These are phyloP conservation scores for Pachyrhynchus sulphureomaculatus DNA, from an alignment of 1,140 invertebrate species.

Conservation along the genomic window DNA sequence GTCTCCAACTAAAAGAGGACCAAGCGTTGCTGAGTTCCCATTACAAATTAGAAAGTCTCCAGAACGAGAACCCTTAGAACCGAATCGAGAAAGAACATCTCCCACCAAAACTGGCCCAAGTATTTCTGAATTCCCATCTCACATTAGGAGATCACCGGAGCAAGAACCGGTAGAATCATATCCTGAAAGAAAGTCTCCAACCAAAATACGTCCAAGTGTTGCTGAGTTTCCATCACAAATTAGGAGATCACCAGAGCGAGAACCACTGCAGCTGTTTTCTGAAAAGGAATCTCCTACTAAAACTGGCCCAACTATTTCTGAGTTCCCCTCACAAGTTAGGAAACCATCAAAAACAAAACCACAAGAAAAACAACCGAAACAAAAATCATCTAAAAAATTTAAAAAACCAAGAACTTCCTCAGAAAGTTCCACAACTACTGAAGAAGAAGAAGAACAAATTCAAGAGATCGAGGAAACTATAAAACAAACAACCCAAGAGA, in stretches of 20 bases:
- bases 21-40: conserved; percentile 29
- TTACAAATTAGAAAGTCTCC: conserved; percentile 31
- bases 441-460: conserved; percentile 20
- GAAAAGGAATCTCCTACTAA: conserved; percentile 25
- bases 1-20: conserved; percentile 18
- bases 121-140: conserved; percentile 34
- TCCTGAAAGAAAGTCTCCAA: conserved; percentile 20
- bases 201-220: conserved; percentile 9
- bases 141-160: conserved; percentile 32
- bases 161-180: conserved; percentile 28
- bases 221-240: conserved; percentile 35
- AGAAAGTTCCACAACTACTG: conserved; percentile 15
- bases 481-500: not conserved
- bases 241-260: conserved; percentile 28
- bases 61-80: conserved; percentile 24
- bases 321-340: conserved; percentile 18
- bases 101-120: conserved; percentile 21
- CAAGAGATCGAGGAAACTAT: conserved; percentile 15
- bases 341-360: conserved; percentile 6
- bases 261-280: conserved; percentile 24
- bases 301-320: conserved; percentile 3
- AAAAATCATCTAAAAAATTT: conserved; percentile 5
- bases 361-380: not conserved
- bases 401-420: conserved; percentile 18
- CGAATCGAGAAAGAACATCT: conserved; percentile 17